Evolutionary conservation across 2,888 invertebrate genomes (phyloP), one percentile per base, ranked within the genome.

Genomic region (Lottia gigantea): DNA sequence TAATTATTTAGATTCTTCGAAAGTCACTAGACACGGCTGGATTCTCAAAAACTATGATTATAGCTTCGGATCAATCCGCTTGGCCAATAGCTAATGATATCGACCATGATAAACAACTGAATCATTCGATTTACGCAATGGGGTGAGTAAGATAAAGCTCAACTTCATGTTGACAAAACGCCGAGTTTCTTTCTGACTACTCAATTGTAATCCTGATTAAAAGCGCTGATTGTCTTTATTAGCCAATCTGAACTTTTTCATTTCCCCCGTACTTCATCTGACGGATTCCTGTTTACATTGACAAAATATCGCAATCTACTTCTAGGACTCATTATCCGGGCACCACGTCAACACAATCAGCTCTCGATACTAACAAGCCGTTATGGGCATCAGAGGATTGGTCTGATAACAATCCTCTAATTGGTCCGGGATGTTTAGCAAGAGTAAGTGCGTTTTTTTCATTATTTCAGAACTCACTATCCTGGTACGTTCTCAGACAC

Each of bases 341-440:
- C 1, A 83, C 85, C 6, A 46, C 67, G 16, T 80, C 78, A 12
- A 77, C 79, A 26, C 11, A 25, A 8, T 71, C 72, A 46, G 85
- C 87, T 4, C 67, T 82, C 26, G 67, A 73, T 31, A 80, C 81
- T 16, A 84, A 82, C 0, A 86, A 85, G 71, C 83, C 80, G 6
- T 79, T 89, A 46, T 89, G 88, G 89, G 79, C 88, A 2, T 88
- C 88, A 7, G 89, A 89, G 74, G 89, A 89, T 70, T 89, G 83
- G 83, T 88, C 88, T 72, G 84, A 88, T 1, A 80, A 77, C 65
- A 87, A 88, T 76, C 80, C 85, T 71, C 74, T 82, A n/a, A 78
- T 79, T 23, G 89, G 88, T 15, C 85, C 82, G 11, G 88, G 86
- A 7, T 89, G 89, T 77, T 88, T 88, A 88, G 88, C 88, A 14